Evolutionary conservation across 1,140 invertebrate genomes (phyloP).

Genomic region (Sesamia nonagrioides): DNA sequence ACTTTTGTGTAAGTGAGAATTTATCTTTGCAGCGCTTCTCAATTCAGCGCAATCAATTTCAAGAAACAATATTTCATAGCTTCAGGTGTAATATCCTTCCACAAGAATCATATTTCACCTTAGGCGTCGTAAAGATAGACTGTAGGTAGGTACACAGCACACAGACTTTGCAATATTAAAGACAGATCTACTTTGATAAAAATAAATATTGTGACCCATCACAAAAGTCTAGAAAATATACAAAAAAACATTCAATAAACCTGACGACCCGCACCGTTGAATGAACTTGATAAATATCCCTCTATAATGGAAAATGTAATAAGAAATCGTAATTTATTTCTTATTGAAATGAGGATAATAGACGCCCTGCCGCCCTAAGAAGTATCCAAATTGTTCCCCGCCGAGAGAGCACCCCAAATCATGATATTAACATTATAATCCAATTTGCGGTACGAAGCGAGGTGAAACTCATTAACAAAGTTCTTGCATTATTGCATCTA

Average conservation of each 20-base stretch:
- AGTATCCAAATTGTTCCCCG: slow-evolving; percentile 75
- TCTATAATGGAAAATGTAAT: slow-evolving; percentile 85
- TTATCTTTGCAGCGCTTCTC: not conserved
- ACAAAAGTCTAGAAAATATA: slow-evolving; percentile 31
- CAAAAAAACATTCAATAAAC: slow-evolving; percentile 74
- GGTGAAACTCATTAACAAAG: slow-evolving; percentile 82
- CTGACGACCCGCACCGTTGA: slow-evolving; percentile 75
- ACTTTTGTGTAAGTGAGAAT: too few relatives aligned
- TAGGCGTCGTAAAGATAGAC: not conserved
- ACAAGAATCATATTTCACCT: slow-evolving; percentile 4
- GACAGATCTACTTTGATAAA: not conserved
- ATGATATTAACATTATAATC: slow-evolving; percentile 85
- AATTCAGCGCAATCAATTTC: not conserved
- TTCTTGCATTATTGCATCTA: slow-evolving; percentile 80
- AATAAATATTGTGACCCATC: slow-evolving; percentile 19
- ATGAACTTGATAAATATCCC: slow-evolving; percentile 81
- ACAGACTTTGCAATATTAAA: not conserved
- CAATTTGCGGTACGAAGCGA: slow-evolving; percentile 79
- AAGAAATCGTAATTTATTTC: slow-evolving; percentile 87
- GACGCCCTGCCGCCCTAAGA: slow-evolving; percentile 75
- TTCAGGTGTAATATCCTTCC: not conserved
- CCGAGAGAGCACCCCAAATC: slow-evolving; percentile 68
- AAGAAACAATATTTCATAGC: not conserved
- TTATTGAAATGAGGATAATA: slow-evolving; percentile 86
- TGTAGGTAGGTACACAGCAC: not conserved